Evolutionary conservation across 2,113 vertebrate species (phyloP), one percentile per base, ranked within the genome.

Genomic region (Austrofundulus limnaeus): DNA sequence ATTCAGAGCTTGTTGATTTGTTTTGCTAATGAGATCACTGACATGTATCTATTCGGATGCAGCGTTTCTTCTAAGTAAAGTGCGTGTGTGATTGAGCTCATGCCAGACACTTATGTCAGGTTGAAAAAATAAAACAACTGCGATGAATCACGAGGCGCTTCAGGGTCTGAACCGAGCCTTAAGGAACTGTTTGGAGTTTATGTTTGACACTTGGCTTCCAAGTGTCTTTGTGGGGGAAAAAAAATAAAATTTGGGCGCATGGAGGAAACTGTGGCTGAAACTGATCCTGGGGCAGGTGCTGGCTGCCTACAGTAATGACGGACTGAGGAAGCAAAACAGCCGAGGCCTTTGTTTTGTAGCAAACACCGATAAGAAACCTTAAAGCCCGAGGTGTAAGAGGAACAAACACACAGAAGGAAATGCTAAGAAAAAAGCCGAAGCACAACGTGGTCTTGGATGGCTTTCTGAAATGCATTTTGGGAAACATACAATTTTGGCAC

Each of bases 181-280:
- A 3, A 51, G 20, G 14, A 45, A 19, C 11, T 0, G n/a, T 70
- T 59, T 48, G 24, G 25, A 61, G 12, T 37, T 6, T 71, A 37
- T 24, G 38, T 69, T 66, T 83, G 81, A 61, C 74, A 49, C 81
- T 89, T 88, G 46, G 20, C 4, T 64, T n/a, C 11, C 12, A 4
- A 70, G 49, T 51, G 19, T 72, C 3, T 74, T 16, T 66, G 53
- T 31, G 8, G n/a, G n/a, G n/a, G n/a, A n/a, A n/a, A n/a, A n/a
- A n/a, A n/a, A 62, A 46, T 46, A 52, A 66, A 50, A 69, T 42
- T 4, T 11, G 5, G n/a, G 20, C 46, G 48, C 28, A 56, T 78
- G 34, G 74, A 78, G 87, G 90, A 90, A 91, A 79, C 64, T 85
- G 87, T 91, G 90, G 91, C 85, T 88, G 90, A 92, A 92, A 91